Base-by-base conservation (phyloP, 1,140 invertebrate species). In the Eupeodes corollae region DNA sequence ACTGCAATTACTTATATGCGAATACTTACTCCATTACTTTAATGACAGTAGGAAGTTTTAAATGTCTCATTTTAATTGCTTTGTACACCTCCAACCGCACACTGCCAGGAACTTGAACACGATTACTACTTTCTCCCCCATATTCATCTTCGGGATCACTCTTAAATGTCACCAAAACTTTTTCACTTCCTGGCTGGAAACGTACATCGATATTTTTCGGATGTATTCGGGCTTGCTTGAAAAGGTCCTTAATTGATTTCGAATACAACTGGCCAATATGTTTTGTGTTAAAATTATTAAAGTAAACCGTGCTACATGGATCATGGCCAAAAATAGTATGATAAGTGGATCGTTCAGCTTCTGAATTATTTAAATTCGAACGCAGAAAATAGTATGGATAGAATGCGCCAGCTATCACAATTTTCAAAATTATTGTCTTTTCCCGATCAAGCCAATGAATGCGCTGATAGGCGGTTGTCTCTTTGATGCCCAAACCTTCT, bases 331-430 rank as follows among this genome's bases (percentile, higher is more conserved):
- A 75, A 0, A 93, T 63, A 0, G 64, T 57, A 47, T 78, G 79
- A 0, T 80, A 70, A 1, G 82, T 75, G 1, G 77, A 69, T 0
- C 72, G 66, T 57, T 88, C 83, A 14, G 71, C 60, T 0, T 61
- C 57, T 47, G 80, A 74, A 34, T 77, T 69, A 26, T 69, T 54
- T 1, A 64, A 70, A 14, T 62, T 55, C 0, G 67, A 66, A 32
- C 80, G 78, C 11, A 82, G 56, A 69, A 89, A 96, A 62, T 89
- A 95, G 64, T 94, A 82, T 0, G 92, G 93, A 72, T 94, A 96
- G 69, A 96, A 95, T 15, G 88, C 87, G 8, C 74, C 75, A 15
- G 73, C 73, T n/a, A 75, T 72, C 2, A 70, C 55, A 2, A 84
- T 72, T 69, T 86, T 86, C 0, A 86, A 58, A 11, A 84, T 62